Evolutionary conservation across 2,888 invertebrate genomes (phyloP), one percentile per base, ranked within the genome.

Genomic region (Sussaba pulchella): DNA sequence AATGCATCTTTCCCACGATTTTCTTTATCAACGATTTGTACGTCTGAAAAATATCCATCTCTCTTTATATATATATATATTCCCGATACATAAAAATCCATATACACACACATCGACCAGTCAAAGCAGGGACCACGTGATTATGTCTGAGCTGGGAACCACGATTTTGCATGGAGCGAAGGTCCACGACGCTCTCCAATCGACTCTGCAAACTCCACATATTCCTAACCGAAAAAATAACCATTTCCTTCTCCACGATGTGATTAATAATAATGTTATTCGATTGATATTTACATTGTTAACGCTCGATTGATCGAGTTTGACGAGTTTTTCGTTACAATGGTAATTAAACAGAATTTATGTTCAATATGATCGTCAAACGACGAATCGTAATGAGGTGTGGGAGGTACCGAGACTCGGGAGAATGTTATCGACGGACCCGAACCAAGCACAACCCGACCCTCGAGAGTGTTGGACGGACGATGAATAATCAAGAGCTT

Each of bases 121-220:
- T 92, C 92, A 92, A 92, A 92, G 92, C 92, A 90, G 92, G 92
- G 92, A 96, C 96, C 96, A 95, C 95, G 95, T 95, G 95, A 95
- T 95, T 95, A 92, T 92, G 92, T 92, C 92, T 92, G 90, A 91
- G 91, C 92, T 95, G 94, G 94, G 94, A 94, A 94, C 95, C 94
- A 94, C 95, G 95, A 96, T 96, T 96, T 96, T 96, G 96, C 96
- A 96, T 96, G 96, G 95, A 94, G 95, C 95, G 92, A 86, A 93
- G 93, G 93, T 93, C 91, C 90, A 87, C 91, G 91, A 91, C 92
- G 92, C 91, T 93, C 93, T 93, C 93, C 93, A 93, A 93, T 90
- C 91, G 92, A 94, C 93, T 93, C 93, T 92, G 89, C 90, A 87
- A 66, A 75, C 81, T 47, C 69, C 71, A 43, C 26, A 41, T 14